Conservation (phyloP, 2,888 invertebrate genomes). For the Orgyia antiqua region DNA sequence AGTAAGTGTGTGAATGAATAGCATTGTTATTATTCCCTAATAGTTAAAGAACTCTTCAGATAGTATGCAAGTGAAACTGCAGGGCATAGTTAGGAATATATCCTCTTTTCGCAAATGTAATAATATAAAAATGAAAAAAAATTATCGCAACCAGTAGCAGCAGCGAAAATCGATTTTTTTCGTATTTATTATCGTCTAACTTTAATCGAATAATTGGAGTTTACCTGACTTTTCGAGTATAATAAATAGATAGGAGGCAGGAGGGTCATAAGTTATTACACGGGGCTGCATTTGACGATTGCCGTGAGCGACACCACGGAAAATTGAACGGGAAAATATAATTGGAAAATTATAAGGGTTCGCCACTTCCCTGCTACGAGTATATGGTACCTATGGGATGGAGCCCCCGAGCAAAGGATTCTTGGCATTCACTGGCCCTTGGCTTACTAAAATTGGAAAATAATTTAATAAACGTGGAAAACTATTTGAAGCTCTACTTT, state of each 20-base stretch:
- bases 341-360: conserved; percentile 76
- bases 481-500: not conserved
- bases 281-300: conserved; percentile 72
- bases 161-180: too few species aligned
- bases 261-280: conserved; percentile 27
- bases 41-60: too few species aligned
- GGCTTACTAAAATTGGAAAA: conserved; percentile 37
- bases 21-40: too few species aligned
- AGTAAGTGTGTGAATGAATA: too few species aligned
- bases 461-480: conserved; percentile 17
- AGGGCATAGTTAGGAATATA: too few species aligned
- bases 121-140: too few species aligned
- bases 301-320: conserved; percentile 76
- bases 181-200: too few species aligned
- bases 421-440: conserved; percentile 30
- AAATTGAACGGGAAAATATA: conserved; percentile 78
- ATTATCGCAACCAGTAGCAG: too few species aligned
- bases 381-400: conserved; percentile 27
- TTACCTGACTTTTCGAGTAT: conserved; percentile 46
- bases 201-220: conserved; percentile 32
- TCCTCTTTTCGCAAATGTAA: too few species aligned
- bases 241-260: conserved; percentile 35
- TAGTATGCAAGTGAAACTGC: too few species aligned
- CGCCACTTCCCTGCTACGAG: conserved; percentile 52
- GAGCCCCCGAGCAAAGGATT: conserved; percentile 29